Base-by-base conservation (phyloP, 2,888 invertebrate genomes). In the Sussaba pulchella region DNA sequence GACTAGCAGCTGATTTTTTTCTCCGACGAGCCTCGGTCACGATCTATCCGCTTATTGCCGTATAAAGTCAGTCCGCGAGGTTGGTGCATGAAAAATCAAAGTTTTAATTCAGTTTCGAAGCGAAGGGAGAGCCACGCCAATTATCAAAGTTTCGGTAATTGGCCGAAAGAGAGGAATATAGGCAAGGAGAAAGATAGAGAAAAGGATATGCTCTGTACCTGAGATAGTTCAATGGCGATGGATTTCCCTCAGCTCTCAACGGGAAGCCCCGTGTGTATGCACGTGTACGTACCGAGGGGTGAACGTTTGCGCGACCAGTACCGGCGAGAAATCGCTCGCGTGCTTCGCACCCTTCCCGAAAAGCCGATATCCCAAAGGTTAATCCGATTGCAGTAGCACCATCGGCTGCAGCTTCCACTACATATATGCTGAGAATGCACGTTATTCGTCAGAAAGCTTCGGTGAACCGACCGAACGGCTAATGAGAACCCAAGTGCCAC, bases 51-150 rank as follows among this genome's bases (percentile, higher is more conserved):
- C 57, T 72, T 63, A 52, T 72, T 63, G 72, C 41, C 63, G 24
- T 63, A 14, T 63, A 14, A 50, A 50, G 52, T 70, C 70, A 31
- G 54, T 45, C 31, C 24, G 24, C 12, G 14, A 24, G 75, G 61
- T 61, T 24, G 63, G 67, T 54, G 14, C 54, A 80, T 85, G 87
- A 88, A 89, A 89, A 90, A 89, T 89, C 84, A 89, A 90, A 90
- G 86, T 90, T 90, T 90, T 89, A 89, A 90, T 90, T 88, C 87
- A 87, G 87, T 89, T 88, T 89, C 87, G 87, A 88, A 87, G 73
- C 59, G 71, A 72, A 74, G 67, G 31, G 43, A 85, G 84, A 85
- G 83, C 84, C 67, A 66, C 82, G 83, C 88, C 88, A 89, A 88
- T 89, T 89, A 88, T 87, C 83, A 87, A 88, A 88, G 87, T 89